These are phyloP conservation scores for Doris montereyensis DNA, from an alignment of 2,888 invertebrate species.

Conservation along the genomic window DNA sequence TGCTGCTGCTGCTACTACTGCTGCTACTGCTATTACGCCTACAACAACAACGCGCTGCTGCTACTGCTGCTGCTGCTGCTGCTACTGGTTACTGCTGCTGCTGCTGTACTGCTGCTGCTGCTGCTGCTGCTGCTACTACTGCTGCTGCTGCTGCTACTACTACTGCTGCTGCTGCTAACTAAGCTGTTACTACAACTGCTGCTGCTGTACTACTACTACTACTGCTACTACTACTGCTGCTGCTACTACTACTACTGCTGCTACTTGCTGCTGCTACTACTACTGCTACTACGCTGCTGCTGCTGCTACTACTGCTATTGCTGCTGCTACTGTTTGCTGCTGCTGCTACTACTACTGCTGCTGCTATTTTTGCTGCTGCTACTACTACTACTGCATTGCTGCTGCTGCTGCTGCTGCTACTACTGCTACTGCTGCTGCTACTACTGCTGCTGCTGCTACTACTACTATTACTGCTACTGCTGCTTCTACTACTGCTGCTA, in stretches of 20 bases:
- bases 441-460: neutral
- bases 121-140: neutral
- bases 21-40: neutral
- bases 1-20: constrained; percentile 10
- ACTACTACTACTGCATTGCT: constrained; percentile 1
- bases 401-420: neutral
- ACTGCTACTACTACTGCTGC: constrained; percentile 3
- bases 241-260: constrained; percentile 1
- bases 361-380: neutral
- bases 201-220: constrained; percentile 4
- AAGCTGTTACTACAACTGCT: neutral
- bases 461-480: neutral
- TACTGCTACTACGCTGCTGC: constrained; percentile 7
- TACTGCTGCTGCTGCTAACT: neutral
- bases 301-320: constrained; percentile 16
- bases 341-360: neutral
- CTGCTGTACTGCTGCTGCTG: neutral
- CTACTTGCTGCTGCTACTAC: neutral
- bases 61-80: constrained; percentile 11
- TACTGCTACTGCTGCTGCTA: constrained; percentile 1
- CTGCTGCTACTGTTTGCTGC: constrained; percentile 16
- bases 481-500: constrained; percentile 3
- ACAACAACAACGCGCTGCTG: neutral
- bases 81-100: neutral
- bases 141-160: neutral